Base-by-base conservation (phyloP, 2,113 vertebrate species). In the Anoplopoma fimbria region DNA sequence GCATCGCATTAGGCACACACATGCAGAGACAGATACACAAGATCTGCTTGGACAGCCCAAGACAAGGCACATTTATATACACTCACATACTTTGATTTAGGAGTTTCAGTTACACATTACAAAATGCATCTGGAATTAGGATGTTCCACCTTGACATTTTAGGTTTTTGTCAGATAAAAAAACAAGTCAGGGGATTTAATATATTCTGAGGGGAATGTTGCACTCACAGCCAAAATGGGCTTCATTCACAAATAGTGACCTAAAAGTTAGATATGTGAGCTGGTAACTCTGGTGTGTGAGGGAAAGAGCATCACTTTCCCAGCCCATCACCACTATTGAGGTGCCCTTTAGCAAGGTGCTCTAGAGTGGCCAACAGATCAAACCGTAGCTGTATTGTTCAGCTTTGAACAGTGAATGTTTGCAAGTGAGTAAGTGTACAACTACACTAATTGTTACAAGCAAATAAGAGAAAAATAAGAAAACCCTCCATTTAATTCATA, bases 31-130 rank as follows among this genome's bases (percentile, higher is more conserved):
- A 81, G 67, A 88, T 38, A 77, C 72, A 72, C 79, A 27, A 60
- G 70, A 81, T 88, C 83, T 58, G 77, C 69, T 45, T 73, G 77
- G 74, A 80, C 33, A 34, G 69, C 62, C 42, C 69, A 58, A 42
- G 75, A 67, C 58, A 38, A 76, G 51, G 69, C 67, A 60, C 72
- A 81, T 72, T 57, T 75, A 14, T 71, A 49, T 72, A 71, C 29
- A 69, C 21, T 79, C 69, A 72, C 64, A 64, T n/a, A 94, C 87
- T 51, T 69, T 95, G 94, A 94, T 92, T 38, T 88, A 78, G 79
- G 87, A 69, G 51, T 91, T 94, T 94, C 94, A 93, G 87, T 95
- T 94, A 47, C 14, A 51, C 21, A 95, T 93, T 91, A 49, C 7
- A 25, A 64, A 79, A 79, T 42, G 9, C 14, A 27, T 49, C 33